These are phyloP conservation scores for Erpobdella octoculata DNA, from an alignment of 2,888 invertebrate species.

Conservation along the genomic window DNA sequence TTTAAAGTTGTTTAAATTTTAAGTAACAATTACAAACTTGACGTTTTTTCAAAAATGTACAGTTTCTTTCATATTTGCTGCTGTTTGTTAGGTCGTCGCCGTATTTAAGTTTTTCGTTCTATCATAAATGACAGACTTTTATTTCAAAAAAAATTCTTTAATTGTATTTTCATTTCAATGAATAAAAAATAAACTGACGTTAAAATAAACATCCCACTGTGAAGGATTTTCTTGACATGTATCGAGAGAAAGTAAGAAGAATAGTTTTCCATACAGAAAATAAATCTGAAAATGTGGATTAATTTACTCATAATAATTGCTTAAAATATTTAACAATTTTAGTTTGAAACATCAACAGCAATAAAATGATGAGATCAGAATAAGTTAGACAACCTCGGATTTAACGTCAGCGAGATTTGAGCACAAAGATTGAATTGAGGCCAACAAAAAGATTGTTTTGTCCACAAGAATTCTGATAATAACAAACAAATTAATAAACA, in stretches of 20 bases:
- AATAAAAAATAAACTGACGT: too few relatives aligned
- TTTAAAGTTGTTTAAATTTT: too few relatives aligned
- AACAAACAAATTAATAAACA: not conserved
- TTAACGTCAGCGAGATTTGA: not conserved
- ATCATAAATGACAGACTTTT: not conserved
- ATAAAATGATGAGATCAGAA: not conserved
- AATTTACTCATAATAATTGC: not conserved
- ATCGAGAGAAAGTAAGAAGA: not conserved
- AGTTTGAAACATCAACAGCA: not conserved
- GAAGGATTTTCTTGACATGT: not conserved
- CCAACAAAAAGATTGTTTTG: constrained; percentile 40
- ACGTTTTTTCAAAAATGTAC: not conserved
- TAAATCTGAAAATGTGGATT: not conserved
- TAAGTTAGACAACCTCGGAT: not conserved
- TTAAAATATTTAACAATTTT: not conserved
- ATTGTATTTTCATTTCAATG: not conserved
- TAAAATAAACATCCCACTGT: not conserved
- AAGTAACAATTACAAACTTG: not conserved
- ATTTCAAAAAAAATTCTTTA: not conserved
- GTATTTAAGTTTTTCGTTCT: too few relatives aligned
- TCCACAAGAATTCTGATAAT: constrained; percentile 42
- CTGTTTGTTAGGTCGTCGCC: not conserved
- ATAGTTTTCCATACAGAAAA: not conserved
- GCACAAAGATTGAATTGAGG: constrained; percentile 40
- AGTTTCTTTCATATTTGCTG: not conserved